Percentiles rank a stretch among this genome's conserved stretches.
These are phyloP conservation scores for Clytia hemisphaerica DNA, from an alignment of 30 jellyfish, hydroid and myxozoan genomes.

Conservation along the genomic window DNA sequence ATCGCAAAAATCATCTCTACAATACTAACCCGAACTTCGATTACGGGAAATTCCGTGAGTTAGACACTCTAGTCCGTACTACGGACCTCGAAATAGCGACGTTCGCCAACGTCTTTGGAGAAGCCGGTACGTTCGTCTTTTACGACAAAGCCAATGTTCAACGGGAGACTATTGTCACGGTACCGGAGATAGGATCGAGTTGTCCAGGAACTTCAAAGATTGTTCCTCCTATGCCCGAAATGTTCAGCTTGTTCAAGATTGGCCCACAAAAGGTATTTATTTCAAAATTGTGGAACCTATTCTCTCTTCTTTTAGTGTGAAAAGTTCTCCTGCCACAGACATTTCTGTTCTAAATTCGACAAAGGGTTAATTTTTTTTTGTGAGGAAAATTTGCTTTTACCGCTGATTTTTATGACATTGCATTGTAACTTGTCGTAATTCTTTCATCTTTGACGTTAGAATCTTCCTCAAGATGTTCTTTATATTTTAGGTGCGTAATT, in stretches of 20 bases:
- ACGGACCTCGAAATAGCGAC: slow-evolving; percentile 64
- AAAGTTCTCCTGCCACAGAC: too few species aligned
- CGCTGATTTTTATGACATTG: too few species aligned
- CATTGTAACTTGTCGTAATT: too few species aligned
- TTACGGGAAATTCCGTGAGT: slow-evolving; percentile 86
- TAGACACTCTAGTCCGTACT: slow-evolving; percentile 62
- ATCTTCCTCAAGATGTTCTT: not conserved
- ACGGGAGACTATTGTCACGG: slow-evolving; percentile 85
- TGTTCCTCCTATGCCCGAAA: slow-evolving; percentile 58
- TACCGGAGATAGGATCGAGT: slow-evolving; percentile 66
- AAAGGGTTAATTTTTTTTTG: too few species aligned
- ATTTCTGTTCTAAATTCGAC: too few species aligned
- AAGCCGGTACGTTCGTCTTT: slow-evolving; percentile 86
- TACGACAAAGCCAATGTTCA: slow-evolving; percentile 72
- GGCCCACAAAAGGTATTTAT: slow-evolving; percentile 36
- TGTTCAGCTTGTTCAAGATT: slow-evolving; percentile 30
- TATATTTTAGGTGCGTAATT: slow-evolving; percentile 49
- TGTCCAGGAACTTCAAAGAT: slow-evolving; percentile 65
- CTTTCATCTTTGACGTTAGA: too few species aligned
- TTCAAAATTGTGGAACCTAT: too few species aligned
- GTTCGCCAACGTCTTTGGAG: slow-evolving; percentile 76
- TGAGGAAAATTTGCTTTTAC: too few species aligned
- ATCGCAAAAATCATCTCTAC: slow-evolving; percentile 72
- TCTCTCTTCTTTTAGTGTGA: too few species aligned
- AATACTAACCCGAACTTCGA: slow-evolving; percentile 88